Conservation (phyloP, 2,797 vertebrate genomes). For the Gallirallus australis region DNA sequence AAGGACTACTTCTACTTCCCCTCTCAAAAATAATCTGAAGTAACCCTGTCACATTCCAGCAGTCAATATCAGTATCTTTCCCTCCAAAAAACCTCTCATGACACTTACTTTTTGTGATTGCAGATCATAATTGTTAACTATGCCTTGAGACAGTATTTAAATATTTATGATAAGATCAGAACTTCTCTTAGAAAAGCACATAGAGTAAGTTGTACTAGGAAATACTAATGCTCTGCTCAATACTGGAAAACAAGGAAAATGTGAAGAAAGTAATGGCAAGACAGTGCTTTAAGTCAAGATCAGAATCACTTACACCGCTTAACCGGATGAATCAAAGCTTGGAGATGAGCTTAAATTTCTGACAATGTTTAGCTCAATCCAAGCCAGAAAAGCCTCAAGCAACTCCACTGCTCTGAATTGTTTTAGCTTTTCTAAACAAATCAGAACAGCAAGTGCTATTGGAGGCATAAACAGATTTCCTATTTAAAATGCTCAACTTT, state of each 20-base stretch:
- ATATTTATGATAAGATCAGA: neutral
- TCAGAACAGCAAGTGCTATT: slow-evolving; percentile 70
- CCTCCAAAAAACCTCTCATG: neutral
- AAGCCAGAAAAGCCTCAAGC: slow-evolving; percentile 57
- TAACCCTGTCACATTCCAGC: neutral
- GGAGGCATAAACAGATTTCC: slow-evolving; percentile 71
- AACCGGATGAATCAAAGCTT: slow-evolving; percentile 30
- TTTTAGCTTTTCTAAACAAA: slow-evolving; percentile 68
- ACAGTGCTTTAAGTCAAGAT: slow-evolving; percentile 1
- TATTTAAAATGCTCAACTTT: slow-evolving; percentile 70
- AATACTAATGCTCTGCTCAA: neutral
- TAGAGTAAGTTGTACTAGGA: neutral
- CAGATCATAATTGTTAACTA: neutral
- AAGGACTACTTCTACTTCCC: neutral
- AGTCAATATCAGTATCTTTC: neutral
- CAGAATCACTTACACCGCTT: slow-evolving; percentile 1
- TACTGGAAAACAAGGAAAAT: neutral
- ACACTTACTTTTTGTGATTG: neutral
- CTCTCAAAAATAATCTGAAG: neutral
- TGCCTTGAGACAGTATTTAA: neutral
- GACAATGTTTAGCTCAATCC: slow-evolving; percentile 32
- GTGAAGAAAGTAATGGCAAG: neutral
- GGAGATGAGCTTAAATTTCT: slow-evolving; percentile 39
- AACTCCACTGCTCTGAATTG: slow-evolving; percentile 54
- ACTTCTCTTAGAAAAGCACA: neutral